Conservation (phyloP, 35 echinoderm and acorn worm species). For the Lytechinus variegatus region DNA sequence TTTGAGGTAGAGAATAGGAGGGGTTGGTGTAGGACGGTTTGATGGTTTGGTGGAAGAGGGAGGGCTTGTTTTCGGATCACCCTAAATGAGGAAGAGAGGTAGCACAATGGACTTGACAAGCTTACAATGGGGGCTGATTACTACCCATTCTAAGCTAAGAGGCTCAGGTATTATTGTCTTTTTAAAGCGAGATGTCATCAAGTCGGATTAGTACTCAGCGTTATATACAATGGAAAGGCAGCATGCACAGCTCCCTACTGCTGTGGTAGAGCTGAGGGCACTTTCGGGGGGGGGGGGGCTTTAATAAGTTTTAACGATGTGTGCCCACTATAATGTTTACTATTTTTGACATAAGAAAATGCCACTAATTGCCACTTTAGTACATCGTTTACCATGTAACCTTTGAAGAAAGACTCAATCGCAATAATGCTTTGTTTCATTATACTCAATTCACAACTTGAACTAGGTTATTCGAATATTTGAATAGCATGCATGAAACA, state of each 20-base stretch:
- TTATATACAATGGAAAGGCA: conserved; percentile 3
- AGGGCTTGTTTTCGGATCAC: neutral
- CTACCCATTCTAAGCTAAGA: conserved; percentile 23
- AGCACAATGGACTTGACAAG: conserved; percentile 31
- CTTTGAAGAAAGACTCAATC: no score
- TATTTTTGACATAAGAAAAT: no score
- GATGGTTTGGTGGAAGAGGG: neutral
- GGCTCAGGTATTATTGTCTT: conserved; percentile 20
- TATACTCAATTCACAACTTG: no score
- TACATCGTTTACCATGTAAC: no score
- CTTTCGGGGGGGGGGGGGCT: neutral
- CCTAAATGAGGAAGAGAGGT: neutral
- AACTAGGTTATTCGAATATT: no score
- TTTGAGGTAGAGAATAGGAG: neutral
- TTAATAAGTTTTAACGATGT: neutral
- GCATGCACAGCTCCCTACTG: neutral
- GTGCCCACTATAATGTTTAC: no score
- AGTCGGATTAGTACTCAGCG: neutral
- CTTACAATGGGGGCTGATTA: conserved; percentile 25
- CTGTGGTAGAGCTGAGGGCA: neutral
- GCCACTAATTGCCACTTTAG: no score
- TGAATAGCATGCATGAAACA: no score
- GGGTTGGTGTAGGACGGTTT: neutral
- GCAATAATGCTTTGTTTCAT: no score
- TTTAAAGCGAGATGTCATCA: conserved; percentile 47